These are phyloP conservation scores for Cercopithecus mona DNA, from an alignment of 2,113 vertebrate genomes.

Conservation along the genomic window DNA sequence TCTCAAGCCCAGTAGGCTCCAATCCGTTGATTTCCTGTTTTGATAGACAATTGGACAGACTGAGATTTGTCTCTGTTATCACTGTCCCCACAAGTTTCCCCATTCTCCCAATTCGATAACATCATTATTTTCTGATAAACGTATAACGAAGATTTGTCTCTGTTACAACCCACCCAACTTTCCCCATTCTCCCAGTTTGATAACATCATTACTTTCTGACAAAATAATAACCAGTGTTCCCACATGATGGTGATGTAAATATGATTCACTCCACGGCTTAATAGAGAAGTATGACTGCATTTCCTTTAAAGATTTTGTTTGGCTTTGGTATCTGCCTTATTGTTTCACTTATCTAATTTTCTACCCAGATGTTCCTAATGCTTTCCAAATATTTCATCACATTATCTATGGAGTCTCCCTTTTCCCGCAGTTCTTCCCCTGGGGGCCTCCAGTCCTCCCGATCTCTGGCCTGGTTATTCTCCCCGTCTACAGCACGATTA, in stretches of 20 bases:
- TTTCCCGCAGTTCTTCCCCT: not conserved
- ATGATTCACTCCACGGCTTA: not conserved
- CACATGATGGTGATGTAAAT: not conserved
- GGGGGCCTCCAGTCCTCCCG: not conserved
- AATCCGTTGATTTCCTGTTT: not conserved
- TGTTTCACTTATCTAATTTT: not conserved
- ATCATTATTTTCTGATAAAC: not conserved
- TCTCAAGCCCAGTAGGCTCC: not conserved
- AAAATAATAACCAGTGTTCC: not conserved
- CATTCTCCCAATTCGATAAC: not conserved
- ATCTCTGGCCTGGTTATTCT: not conserved
- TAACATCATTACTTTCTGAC: not conserved
- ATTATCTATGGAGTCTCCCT: not conserved
- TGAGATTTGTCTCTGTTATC: not conserved
- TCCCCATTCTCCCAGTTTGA: not conserved
- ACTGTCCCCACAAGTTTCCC: not conserved
- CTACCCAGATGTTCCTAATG: not conserved
- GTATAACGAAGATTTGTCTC: not conserved
- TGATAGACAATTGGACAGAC: not conserved
- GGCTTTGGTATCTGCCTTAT: not conserved
- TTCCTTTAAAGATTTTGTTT: slow-evolving; percentile 1
- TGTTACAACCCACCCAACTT: not conserved
- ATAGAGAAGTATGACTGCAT: not conserved
- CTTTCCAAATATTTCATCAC: not conserved
- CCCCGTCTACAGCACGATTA: not conserved